Conservation (phyloP, 2,113 vertebrate species). For the Psilopsiagon aurifrons region DNA sequence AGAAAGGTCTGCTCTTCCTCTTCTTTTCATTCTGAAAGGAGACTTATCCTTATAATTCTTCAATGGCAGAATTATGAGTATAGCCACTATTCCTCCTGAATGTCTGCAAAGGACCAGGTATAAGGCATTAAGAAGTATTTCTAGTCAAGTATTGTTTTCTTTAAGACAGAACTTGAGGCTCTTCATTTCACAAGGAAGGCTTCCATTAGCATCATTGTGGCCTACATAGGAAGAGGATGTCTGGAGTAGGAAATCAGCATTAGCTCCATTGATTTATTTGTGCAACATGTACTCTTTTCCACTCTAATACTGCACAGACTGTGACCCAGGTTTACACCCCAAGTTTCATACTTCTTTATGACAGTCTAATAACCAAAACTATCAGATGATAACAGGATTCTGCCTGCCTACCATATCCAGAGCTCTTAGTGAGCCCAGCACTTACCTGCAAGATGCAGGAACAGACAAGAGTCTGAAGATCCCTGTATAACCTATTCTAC, state of each 20-base stretch:
- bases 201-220: background rate
- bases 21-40: background rate
- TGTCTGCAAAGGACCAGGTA: background rate
- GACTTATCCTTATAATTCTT: background rate
- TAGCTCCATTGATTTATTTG: background rate
- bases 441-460: background rate
- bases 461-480: background rate
- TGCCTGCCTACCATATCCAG: background rate
- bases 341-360: background rate
- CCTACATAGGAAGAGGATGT: background rate
- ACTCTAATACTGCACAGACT: background rate
- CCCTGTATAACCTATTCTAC: background rate
- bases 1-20: background rate
- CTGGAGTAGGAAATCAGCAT: background rate
- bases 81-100: background rate
- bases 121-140: background rate
- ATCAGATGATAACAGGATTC: background rate
- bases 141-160: background rate
- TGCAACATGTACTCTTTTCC: background rate
- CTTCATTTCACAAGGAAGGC: background rate
- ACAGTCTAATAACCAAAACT: background rate
- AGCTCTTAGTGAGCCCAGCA: background rate
- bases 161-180: background rate
- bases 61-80: background rate
- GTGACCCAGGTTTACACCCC: background rate